These are phyloP conservation scores for Trichonephila clavata DNA, from an alignment of 1,140 invertebrate genomes.

Conservation along the genomic window DNA sequence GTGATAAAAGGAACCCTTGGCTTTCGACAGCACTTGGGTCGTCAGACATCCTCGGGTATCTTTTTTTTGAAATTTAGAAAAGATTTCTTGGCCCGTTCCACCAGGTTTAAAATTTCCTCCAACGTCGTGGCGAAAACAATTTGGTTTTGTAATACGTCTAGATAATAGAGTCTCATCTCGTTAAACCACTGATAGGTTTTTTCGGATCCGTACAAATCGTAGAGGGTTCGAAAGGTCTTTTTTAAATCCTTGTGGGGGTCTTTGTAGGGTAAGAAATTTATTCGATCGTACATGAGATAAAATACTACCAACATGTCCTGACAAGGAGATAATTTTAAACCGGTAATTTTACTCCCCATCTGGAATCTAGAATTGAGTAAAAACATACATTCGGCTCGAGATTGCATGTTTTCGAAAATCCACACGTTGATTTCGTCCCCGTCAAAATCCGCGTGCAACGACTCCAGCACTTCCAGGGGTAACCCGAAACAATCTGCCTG, in stretches of 20 bases:
- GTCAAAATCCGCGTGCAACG: slow-evolving; percentile 37
- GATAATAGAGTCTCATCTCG: slow-evolving; percentile 28
- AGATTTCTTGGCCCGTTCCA: background rate
- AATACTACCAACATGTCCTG: slow-evolving; percentile 57
- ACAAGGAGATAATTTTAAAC: slow-evolving; percentile 16
- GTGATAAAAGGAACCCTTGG: slow-evolving; percentile 31
- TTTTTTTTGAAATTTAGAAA: background rate
- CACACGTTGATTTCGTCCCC: slow-evolving; percentile 58
- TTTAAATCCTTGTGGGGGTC: background rate
- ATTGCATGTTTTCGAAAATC: background rate
- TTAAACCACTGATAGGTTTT: background rate
- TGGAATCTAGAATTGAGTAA: background rate
- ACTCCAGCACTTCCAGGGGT: slow-evolving; percentile 33
- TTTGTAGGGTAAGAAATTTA: slow-evolving; percentile 50
- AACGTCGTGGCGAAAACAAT: background rate
- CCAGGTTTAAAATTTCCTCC: background rate
- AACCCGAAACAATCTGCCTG: slow-evolving; percentile 23
- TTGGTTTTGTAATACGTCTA: background rate
- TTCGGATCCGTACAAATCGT: slow-evolving; percentile 42
- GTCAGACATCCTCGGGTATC: background rate
- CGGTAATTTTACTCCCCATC: slow-evolving; percentile 5
- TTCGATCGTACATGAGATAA: slow-evolving; percentile 24
- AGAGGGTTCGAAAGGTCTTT: slow-evolving; percentile 29
- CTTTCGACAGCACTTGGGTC: slow-evolving; percentile 9
- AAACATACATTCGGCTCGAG: slow-evolving; percentile 48